Conservation (phyloP, 2,888 invertebrate genomes). For the Tetragnatha montana region DNA sequence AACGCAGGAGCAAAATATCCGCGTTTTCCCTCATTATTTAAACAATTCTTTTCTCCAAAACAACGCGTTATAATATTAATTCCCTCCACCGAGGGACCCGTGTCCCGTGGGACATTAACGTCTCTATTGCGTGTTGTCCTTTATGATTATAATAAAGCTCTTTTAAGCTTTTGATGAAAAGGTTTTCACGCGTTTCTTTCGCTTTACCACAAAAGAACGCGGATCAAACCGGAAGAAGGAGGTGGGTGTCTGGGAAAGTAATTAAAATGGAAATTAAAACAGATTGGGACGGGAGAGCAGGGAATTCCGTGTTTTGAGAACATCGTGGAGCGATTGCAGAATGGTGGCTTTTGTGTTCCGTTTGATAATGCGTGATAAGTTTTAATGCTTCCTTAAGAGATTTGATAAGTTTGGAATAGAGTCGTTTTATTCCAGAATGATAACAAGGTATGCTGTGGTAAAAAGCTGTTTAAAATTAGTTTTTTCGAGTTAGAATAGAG, state of each 20-base stretch:
- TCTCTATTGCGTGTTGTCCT: neutral
- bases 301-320: neutral
- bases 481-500: too few species aligned
- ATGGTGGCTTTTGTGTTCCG: neutral
- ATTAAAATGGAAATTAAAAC: conserved; percentile 45
- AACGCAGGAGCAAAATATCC: neutral
- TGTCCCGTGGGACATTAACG: neutral
- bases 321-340: neutral
- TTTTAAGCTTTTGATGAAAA: neutral
- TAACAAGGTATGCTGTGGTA: too few species aligned
- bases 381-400: neutral
- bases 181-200: neutral
- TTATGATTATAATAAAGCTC: neutral
- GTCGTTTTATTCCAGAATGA: too few species aligned
- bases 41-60: neutral
- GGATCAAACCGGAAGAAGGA: neutral
- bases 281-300: neutral
- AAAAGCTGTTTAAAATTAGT: too few species aligned
- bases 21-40: neutral
- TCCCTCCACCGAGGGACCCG: neutral
- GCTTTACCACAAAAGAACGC: too few species aligned
- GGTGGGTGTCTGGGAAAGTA: conserved; percentile 3
- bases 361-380: neutral
- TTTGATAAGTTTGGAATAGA: too few species aligned
- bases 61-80: neutral